Base-by-base conservation (phyloP, 1,140 invertebrate genomes). In the Berghia stephanieae region DNA sequence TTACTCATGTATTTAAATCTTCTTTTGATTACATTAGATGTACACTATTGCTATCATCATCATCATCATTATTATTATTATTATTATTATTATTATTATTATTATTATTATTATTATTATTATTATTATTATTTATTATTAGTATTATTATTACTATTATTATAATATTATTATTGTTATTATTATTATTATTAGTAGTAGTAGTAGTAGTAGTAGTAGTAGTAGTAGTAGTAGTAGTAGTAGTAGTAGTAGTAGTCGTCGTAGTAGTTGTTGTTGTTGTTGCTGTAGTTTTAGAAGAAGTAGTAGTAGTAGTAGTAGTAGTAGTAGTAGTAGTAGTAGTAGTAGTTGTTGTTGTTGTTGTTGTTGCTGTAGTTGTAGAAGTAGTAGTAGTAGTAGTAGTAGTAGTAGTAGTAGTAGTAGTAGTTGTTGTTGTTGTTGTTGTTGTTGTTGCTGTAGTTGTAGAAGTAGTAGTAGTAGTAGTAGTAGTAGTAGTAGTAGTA, bases 261-360 rank as follows among this genome's bases (percentile, higher is more conserved):
- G n/a, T n/a, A n/a, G n/a, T n/a, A n/a, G n/a, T n/a, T n/a, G n/a
- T n/a, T n/a, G n/a, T n/a, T n/a, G n/a, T n/a, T n/a, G n/a, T n/a
- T n/a, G n/a, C n/a, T n/a, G n/a, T n/a, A n/a, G n/a, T n/a, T n/a
- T n/a, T n/a, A n/a, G n/a, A n/a, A n/a, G n/a, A n/a, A n/a, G n/a
- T n/a, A n/a, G n/a, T n/a, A n/a, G n/a, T n/a, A n/a, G n/a, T n/a
- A 52, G 46, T 52, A 52, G 46, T 52, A 52, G 46, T 52, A 52
- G 46, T 52, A 52, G 46, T 52, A 52, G 46, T 52, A 52, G 46
- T 52, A 52, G 46, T 24, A 52, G 46, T 24, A 52, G 46, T 24
- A 52, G 46, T 52, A 52, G 46, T 52, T 16, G 46, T 52, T 16
- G 46, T 52, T 16, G 46, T 52, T 16, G 46, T 52, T 16, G 46